A percentile compares a stretch with the other conserved stretches of the same genome.
Evolutionary conservation across 2,888 invertebrate species (phyloP).

Genomic region (Scaptomyza polygonia): DNA sequence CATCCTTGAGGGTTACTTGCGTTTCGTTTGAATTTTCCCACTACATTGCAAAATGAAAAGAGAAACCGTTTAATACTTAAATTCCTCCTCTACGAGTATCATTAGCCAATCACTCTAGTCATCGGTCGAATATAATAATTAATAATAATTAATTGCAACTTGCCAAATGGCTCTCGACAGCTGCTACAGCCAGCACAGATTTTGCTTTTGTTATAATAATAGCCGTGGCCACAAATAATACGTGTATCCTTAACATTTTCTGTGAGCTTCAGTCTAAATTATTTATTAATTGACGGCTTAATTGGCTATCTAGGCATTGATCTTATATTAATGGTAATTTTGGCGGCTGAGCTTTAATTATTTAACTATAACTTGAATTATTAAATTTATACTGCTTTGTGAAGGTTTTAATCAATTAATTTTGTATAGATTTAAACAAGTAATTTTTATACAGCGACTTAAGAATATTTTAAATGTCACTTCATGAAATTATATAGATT

Average conservation of each 20-base stretch:
- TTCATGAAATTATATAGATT: no score
- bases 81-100: background rate
- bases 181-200: constrained; percentile 2
- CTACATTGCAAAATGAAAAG: constrained; percentile 52
- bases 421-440: no score
- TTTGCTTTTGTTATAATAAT: background rate
- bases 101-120: constrained; percentile 3
- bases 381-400: no score
- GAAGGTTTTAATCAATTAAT: no score
- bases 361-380: background rate
- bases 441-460: no score
- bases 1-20: constrained; percentile 87
- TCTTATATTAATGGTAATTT: background rate
- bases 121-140: background rate
- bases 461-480: no score
- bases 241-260: background rate
- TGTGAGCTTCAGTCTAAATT: background rate
- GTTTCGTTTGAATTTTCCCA: constrained; percentile 82
- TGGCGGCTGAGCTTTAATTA: constrained; percentile 1
- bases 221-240: constrained; percentile 3
- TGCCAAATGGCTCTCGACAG: constrained; percentile 10
- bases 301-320: constrained; percentile 4
- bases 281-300: constrained; percentile 15
- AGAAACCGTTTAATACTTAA: background rate
- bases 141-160: constrained; percentile 7